Evolutionary conservation across 2,797 vertebrate genomes (phyloP), one percentile per base, ranked within the genome.

Genomic region (Muscicapa striata): DNA sequence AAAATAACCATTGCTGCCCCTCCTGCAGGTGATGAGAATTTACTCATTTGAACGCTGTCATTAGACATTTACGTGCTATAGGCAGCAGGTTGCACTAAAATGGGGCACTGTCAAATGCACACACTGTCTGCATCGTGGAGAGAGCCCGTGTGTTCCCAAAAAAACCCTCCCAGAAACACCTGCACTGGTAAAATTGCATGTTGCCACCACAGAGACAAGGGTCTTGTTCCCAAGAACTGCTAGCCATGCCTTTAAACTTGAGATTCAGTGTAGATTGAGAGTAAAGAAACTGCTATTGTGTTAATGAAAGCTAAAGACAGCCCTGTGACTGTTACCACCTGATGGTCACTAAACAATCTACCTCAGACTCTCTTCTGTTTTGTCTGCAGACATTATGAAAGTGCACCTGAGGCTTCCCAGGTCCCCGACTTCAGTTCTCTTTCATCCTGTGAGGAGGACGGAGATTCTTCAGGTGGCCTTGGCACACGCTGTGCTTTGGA

Each of bases 281-380:
- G 95, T 98, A 96, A 97, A 95, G 96, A 97, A 97, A 97, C 97
- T 98, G 98, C 98, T 97, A 97, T 97, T 97, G 95, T 97, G 94
- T 97, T 97, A 96, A 96, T 97, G 84, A 96, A 96, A 96, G 95
- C 96, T 94, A 95, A 97, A 96, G 94, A 96, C 97, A 97, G 97
- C 89, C 96, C 97, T 96, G 95, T 97, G 98, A 97, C 97, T 97
- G 93, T 96, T 96, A 90, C 95, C 96, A 96, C 88, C 94, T 6
- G 84, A 95, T 96, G 97, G 97, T 97, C 97, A 96, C 96, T 97
- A 98, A 98, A 97, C 97, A 97, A 97, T 98, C 98, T 98, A 98
- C 98, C 98, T 98, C 98, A 98, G 98, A 97, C 97, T 98, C 96
- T 97, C 97, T 98, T 98, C 96, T 97, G 94, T 98, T 98, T 98